Evolutionary conservation across 1,140 invertebrate genomes (phyloP).

Genomic region (Lasioglossum albipes): DNA sequence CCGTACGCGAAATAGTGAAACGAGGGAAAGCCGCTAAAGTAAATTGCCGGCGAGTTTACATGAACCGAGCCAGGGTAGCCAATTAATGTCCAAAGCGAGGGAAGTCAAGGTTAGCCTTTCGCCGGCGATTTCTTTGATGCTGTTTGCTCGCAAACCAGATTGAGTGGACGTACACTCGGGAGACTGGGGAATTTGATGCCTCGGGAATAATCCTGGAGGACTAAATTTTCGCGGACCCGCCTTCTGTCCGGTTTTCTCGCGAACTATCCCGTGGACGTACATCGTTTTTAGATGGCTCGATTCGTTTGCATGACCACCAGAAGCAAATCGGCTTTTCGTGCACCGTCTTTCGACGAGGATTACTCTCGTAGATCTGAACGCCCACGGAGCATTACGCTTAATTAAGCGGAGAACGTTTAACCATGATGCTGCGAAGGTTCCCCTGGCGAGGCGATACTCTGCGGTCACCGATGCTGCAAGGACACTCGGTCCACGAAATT

Average conservation of each 20-base stretch:
- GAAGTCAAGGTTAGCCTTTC: background rate
- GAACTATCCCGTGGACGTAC: background rate
- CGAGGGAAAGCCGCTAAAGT: background rate
- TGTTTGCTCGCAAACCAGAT: background rate
- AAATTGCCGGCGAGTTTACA: too few species aligned
- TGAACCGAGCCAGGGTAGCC: background rate
- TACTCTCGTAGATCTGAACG: conserved; percentile 12
- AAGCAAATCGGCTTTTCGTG: conserved; percentile 35
- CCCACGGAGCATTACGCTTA: conserved; percentile 14
- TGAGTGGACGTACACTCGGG: background rate
- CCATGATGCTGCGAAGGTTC: background rate
- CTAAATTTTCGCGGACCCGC: background rate
- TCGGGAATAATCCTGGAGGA: conserved; percentile 8
- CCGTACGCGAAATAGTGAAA: too few species aligned
- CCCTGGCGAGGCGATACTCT: background rate
- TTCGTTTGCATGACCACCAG: conserved; percentile 12
- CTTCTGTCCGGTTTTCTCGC: background rate
- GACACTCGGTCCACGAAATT: background rate
- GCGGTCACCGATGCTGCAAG: background rate
- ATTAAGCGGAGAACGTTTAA: conserved; percentile 16
- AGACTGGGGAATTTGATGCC: too few species aligned
- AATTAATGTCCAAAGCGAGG: background rate
- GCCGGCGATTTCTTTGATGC: conserved; percentile 1
- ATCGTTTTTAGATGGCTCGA: background rate
- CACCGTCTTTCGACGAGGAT: conserved; percentile 21